phyloP scores from a whole-genome alignment of 2,797 vertebrate genomes.

The Lithobates sylvaticus region DNA sequence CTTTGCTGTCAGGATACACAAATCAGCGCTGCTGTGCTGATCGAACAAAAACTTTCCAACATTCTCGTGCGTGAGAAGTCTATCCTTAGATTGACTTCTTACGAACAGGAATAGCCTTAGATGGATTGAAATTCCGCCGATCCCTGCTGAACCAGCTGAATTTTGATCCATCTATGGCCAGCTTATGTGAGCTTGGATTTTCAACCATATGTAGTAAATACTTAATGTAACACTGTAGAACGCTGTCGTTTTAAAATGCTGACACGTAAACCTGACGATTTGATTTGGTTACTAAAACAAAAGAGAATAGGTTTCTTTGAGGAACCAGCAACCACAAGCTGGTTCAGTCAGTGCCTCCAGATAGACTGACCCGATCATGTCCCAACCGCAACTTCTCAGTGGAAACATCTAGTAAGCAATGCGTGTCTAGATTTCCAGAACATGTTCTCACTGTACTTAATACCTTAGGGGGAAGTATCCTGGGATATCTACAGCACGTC shows the following conservation, averaged over 20 bases:
- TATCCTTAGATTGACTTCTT: too few species aligned
- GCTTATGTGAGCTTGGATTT: too few species aligned
- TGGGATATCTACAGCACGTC: neutral
- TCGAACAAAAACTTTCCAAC: too few species aligned
- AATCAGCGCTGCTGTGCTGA: too few species aligned
- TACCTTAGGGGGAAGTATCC: neutral
- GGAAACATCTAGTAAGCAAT: neutral
- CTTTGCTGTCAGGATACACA: too few species aligned
- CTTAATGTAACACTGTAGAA: too few species aligned
- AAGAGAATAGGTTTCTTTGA: neutral
- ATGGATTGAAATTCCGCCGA: too few species aligned
- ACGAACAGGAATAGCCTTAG: too few species aligned
- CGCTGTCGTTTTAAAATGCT: neutral
- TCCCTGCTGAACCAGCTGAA: too few species aligned
- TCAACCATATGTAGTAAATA: too few species aligned
- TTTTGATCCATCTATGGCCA: too few species aligned
- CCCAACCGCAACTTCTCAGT: neutral
- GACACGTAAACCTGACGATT: neutral
- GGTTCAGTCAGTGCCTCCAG: neutral
- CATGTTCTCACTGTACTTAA: neutral
- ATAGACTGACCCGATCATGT: neutral
- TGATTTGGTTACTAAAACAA: neutral
- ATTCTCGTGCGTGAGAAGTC: too few species aligned
- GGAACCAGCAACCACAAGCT: slow-evolving; percentile 1
- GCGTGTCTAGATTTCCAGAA: neutral